These are phyloP conservation scores for Oncorhynchus gorbuscha DNA, from an alignment of 2,113 vertebrate species.

Conservation along the genomic window DNA sequence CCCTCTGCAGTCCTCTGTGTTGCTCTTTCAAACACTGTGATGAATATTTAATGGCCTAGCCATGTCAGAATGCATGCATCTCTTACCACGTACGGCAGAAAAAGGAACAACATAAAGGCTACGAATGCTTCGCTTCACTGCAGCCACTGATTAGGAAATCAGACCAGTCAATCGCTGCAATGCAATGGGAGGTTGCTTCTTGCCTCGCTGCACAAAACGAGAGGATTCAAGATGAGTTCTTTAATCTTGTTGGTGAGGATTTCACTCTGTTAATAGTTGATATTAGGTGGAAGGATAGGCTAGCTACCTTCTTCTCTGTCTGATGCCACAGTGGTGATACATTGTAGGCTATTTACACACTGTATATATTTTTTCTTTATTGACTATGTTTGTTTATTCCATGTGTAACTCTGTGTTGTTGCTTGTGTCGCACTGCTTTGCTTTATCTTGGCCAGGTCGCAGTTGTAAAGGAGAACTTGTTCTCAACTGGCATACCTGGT, in stretches of 20 bases:
- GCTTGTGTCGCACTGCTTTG: too few relatives aligned
- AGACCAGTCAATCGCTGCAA: constrained; percentile 39
- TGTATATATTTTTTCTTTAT: too few relatives aligned
- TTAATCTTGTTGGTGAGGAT: not conserved
- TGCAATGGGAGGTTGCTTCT: not conserved
- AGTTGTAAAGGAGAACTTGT: too few relatives aligned
- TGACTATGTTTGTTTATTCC: too few relatives aligned
- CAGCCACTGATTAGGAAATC: not conserved
- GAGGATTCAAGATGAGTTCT: not conserved
- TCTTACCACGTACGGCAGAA: not conserved
- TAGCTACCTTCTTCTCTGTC: too few relatives aligned
- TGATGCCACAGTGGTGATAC: too few relatives aligned
- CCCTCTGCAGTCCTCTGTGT: constrained; percentile 1
- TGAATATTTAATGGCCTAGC: constrained; percentile 52
- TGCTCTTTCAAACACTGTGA: constrained; percentile 27
- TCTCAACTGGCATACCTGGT: too few relatives aligned
- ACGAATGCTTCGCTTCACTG: constrained; percentile 1
- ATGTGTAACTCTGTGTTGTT: too few relatives aligned
- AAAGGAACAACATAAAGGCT: constrained; percentile 2
- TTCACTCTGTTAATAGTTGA: not conserved
- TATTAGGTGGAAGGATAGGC: not conserved
- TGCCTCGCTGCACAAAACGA: not conserved
- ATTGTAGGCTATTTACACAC: too few relatives aligned
- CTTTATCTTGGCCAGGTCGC: too few relatives aligned
- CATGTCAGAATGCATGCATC: constrained; percentile 26